phyloP scores from a whole-genome alignment of 2,113 vertebrate genomes.

The Callocephalon fimbriatum region DNA sequence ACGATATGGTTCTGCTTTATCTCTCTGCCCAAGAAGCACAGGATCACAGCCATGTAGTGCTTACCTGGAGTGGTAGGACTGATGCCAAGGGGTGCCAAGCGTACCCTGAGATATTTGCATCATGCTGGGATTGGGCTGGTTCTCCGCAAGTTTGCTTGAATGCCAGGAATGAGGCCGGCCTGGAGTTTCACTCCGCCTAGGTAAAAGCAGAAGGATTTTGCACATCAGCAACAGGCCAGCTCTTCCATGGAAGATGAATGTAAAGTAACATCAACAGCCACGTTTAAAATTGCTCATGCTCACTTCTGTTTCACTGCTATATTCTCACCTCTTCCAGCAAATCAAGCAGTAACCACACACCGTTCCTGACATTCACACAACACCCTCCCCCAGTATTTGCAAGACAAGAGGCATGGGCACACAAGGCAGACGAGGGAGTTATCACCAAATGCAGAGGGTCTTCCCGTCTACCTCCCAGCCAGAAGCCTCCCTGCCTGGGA shows the following conservation, averaged over 20 bases:
- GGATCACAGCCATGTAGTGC: not conserved
- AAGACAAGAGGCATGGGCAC: not conserved
- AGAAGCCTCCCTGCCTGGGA: not conserved
- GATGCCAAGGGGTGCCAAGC: constrained; percentile 88
- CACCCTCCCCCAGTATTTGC: accelerated
- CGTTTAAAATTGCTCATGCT: not conserved
- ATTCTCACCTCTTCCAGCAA: not conserved
- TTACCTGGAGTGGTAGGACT: constrained; percentile 91
- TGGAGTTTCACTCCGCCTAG: constrained; percentile 83
- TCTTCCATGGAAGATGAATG: not conserved
- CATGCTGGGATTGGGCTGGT: constrained; percentile 85
- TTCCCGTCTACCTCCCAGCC: not conserved
- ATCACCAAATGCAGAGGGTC: not conserved
- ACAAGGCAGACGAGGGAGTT: not conserved
- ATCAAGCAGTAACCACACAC: accelerated
- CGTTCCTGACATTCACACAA: not conserved
- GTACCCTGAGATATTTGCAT: constrained; percentile 89
- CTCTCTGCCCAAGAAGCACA: not conserved
- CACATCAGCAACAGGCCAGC: not conserved
- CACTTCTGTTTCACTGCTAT: not conserved
- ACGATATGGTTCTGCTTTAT: not conserved
- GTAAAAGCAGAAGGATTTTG: constrained; percentile 10
- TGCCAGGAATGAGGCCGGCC: constrained; percentile 95
- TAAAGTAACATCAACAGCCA: not conserved
- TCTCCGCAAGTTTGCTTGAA: constrained; percentile 83